Evolutionary conservation across 2,888 invertebrate species (phyloP).

Genomic region (Geotrupes spiniger): DNA sequence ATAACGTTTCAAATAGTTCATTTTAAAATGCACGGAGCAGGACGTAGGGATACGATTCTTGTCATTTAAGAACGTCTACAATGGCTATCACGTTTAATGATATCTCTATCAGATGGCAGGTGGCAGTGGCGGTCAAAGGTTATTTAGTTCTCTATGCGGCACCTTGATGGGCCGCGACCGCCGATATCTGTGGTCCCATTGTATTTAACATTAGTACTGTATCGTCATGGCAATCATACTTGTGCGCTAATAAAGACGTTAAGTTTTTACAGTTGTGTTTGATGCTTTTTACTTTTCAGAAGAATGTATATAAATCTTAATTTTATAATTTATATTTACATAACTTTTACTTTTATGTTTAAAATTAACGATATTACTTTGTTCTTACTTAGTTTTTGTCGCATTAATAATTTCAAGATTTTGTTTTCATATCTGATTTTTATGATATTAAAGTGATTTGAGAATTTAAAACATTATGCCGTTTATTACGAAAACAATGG

Average conservation of each 20-base stretch:
- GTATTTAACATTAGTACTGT: conserved; percentile 24
- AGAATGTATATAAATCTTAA: no score
- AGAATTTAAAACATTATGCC: no score
- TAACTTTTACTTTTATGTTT: no score
- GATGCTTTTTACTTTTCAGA: no score
- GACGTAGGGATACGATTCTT: conserved; percentile 20
- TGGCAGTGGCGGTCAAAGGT: conserved; percentile 44
- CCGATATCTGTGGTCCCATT: conserved; percentile 35
- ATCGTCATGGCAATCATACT: conserved; percentile 15
- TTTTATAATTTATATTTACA: no score
- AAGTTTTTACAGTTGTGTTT: no score
- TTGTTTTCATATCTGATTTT: no score
- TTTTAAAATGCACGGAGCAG: conserved; percentile 11
- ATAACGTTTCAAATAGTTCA: neutral
- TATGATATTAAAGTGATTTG: no score
- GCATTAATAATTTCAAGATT: no score
- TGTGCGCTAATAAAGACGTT: neutral
- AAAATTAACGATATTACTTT: no score
- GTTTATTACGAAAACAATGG: no score
- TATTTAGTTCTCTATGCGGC: conserved; percentile 34
- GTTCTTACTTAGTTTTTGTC: no score
- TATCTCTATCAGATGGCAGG: conserved; percentile 45
- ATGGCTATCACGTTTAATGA: conserved; percentile 42
- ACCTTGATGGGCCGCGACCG: conserved; percentile 30
- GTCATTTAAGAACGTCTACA: conserved; percentile 25